phyloP scores from a whole-genome alignment of 2,888 invertebrate species.

The Pharmacophagus antenor region DNA sequence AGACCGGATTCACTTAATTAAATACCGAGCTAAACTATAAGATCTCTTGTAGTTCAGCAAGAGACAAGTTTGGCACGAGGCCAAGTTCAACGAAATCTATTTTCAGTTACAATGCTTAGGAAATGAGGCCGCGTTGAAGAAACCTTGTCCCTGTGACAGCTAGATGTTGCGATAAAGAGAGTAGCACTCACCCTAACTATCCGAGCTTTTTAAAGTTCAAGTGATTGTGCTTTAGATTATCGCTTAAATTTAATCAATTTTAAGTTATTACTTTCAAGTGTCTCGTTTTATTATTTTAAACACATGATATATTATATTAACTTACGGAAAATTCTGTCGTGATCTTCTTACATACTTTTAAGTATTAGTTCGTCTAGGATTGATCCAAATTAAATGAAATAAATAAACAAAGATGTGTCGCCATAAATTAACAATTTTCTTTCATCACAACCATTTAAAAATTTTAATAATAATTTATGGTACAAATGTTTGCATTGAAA shows the following conservation, averaged over 20 bases:
- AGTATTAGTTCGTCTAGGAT: no score
- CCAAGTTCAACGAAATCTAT: constrained; percentile 32
- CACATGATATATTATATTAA: no score
- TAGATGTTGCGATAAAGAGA: constrained; percentile 31
- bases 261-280: not conserved
- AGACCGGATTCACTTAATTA: constrained; percentile 25
- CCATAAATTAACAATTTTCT: no score
- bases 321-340: no score
- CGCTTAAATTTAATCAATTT: constrained; percentile 2
- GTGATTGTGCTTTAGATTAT: constrained; percentile 24
- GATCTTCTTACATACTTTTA: no score
- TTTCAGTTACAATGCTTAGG: constrained; percentile 32
- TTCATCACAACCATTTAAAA: no score
- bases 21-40: constrained; percentile 23
- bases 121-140: constrained; percentile 31
- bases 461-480: no score
- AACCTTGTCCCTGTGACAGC: constrained; percentile 31
- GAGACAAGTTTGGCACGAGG: constrained; percentile 23
- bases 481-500: no score
- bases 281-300: no score
- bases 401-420: no score
- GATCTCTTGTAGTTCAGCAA: constrained; percentile 24
- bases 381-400: no score
- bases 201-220: constrained; percentile 23
- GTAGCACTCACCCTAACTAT: constrained; percentile 30